These are phyloP conservation scores for Pomatostomus ruficeps DNA, from an alignment of 2,113 vertebrate genomes.

Conservation along the genomic window DNA sequence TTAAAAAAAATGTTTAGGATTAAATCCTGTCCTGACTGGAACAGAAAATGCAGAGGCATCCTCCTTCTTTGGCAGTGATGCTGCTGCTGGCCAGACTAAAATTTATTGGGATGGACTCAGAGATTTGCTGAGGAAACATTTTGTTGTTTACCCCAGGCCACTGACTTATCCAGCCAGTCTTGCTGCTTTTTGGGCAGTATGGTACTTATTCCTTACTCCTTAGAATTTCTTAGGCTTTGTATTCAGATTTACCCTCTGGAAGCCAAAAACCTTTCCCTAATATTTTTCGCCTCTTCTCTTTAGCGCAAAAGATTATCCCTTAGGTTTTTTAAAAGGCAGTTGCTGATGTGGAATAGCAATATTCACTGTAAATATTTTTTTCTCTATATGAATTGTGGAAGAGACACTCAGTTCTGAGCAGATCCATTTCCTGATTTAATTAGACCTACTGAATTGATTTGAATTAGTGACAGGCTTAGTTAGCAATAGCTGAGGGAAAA, in stretches of 20 bases:
- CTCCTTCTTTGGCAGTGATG: not conserved
- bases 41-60: not conserved
- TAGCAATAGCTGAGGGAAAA: not conserved
- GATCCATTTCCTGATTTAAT: not conserved
- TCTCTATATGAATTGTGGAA: not conserved
- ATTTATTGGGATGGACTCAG: not conserved
- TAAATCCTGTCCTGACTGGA: not conserved
- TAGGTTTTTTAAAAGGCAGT: not conserved
- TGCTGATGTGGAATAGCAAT: not conserved
- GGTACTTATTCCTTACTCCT: not conserved
- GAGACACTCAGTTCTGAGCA: not conserved
- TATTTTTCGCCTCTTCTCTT: not conserved
- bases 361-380: not conserved
- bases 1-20: not conserved
- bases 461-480: not conserved
- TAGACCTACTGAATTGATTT: not conserved
- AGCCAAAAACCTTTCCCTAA: not conserved
- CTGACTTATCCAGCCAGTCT: not conserved
- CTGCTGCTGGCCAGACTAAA: not conserved
- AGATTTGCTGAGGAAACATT: not conserved
- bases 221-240: not conserved
- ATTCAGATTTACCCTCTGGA: not conserved
- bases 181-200: not conserved
- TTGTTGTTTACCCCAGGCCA: not conserved
- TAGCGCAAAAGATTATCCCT: not conserved